Evolutionary conservation across 64 coral and sea anemone species (phyloP).

Genomic region (Acropora tenuis): DNA sequence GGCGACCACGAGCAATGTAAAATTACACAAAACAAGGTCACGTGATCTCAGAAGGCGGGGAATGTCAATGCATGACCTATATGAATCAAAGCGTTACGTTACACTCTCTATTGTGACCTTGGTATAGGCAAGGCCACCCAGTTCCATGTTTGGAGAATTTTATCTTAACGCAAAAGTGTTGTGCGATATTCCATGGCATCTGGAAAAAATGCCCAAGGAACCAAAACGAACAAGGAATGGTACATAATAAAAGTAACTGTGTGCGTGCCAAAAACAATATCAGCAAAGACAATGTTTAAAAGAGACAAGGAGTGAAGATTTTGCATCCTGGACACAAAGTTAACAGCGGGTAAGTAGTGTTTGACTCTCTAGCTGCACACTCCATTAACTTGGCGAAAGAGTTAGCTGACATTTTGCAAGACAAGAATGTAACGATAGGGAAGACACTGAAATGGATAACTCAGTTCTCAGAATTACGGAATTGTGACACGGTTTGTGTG

Average conservation of each 20-base stretch:
- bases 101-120: not conserved
- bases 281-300: constrained; percentile 3
- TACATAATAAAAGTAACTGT: constrained; percentile 2
- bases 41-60: too few species aligned
- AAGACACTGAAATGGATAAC: not conserved
- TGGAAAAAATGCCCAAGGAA: not conserved
- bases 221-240: constrained; percentile 13
- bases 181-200: too few species aligned
- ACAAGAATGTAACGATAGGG: not conserved
- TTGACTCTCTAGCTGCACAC: not conserved
- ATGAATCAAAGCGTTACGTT: too few species aligned
- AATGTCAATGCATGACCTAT: too few species aligned
- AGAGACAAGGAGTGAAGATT: not conserved
- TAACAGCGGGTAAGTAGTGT: not conserved
- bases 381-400: not conserved
- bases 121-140: not conserved
- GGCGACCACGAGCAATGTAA: too few species aligned
- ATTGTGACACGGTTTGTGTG: not conserved
- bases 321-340: not conserved
- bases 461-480: not conserved
- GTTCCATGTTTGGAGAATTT: too few species aligned
- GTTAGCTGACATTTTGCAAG: not conserved
- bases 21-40: too few species aligned
- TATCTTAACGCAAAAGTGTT: too few species aligned
- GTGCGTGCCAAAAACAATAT: not conserved